phyloP scores from a whole-genome alignment of 2,888 invertebrate genomes.

The Plebejus anna region DNA sequence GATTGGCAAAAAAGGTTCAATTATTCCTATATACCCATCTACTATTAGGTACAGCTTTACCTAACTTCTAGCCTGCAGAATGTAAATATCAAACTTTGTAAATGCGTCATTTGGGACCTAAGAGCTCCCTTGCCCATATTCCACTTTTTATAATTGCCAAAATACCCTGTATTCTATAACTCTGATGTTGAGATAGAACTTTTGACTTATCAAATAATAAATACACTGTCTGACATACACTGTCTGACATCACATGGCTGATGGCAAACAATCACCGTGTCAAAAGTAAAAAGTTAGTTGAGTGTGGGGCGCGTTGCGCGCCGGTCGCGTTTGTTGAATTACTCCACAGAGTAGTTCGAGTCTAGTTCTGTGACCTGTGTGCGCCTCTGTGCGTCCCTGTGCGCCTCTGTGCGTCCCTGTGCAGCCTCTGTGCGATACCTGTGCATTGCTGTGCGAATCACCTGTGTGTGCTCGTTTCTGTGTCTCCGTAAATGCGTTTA shows the following conservation, averaged over 20 bases:
- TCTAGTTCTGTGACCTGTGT: conserved; percentile 27
- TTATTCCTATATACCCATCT: no score
- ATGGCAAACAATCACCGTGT: conserved; percentile 3
- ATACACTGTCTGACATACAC: neutral
- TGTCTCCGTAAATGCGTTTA: conserved; percentile 20
- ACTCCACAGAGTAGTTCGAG: conserved; percentile 33
- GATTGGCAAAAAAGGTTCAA: no score
- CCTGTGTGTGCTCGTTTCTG: conserved; percentile 25
- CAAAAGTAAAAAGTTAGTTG: conserved; percentile 43
- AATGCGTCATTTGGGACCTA: no score
- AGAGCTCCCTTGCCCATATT: no score
- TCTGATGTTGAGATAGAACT: neutral
- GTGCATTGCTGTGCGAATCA: conserved; percentile 26
- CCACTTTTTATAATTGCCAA: no score
- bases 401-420: conserved; percentile 27
- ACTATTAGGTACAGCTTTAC: no score
- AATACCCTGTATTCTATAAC: neutral
- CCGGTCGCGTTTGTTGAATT: conserved; percentile 39
- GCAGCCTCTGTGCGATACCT: conserved; percentile 28
- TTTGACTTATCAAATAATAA: neutral
- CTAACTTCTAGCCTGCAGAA: no score
- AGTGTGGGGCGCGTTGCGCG: conserved; percentile 42
- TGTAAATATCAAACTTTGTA: no score
- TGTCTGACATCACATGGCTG: neutral
- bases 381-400: conserved; percentile 23